These are phyloP conservation scores for Pseudocheirus occidentalis DNA, from an alignment of 2,797 vertebrate genomes.

Conservation along the genomic window DNA sequence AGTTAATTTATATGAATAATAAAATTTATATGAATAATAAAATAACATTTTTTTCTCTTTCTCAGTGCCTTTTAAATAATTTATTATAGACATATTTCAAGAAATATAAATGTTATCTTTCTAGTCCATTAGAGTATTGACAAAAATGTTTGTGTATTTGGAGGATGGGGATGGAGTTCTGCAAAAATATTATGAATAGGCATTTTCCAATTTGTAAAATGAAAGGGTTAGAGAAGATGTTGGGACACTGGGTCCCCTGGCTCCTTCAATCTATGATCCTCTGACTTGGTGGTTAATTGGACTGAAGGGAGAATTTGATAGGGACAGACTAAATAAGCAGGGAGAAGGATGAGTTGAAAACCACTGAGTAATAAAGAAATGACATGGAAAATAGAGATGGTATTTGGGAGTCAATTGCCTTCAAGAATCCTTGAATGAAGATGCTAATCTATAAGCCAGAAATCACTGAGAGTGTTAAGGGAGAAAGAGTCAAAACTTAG, in stretches of 20 bases:
- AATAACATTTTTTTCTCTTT: not conserved
- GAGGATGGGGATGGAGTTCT: not conserved
- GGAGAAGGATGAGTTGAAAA: not conserved
- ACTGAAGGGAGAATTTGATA: not conserved
- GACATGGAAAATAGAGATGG: not conserved
- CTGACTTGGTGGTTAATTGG: not conserved
- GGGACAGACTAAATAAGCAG: not conserved
- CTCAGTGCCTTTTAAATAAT: not conserved
- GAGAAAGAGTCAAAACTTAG: not conserved
- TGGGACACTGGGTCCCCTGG: not conserved
- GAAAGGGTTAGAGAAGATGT: not conserved
- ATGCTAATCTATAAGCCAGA: not conserved
- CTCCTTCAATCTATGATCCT: not conserved
- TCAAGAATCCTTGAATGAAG: not conserved
- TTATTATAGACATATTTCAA: not conserved
- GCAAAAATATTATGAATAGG: not conserved
- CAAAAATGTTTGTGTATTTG: not conserved
- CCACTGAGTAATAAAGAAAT: not conserved
- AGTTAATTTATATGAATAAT: not conserved
- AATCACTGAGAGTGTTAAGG: not conserved
- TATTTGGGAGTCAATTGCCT: not conserved
- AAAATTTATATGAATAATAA: not conserved
- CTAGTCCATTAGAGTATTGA: not conserved
- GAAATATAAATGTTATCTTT: not conserved
- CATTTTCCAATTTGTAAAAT: not conserved